Evolutionary conservation across 1,140 invertebrate species (phyloP).

Genomic region (Cryptotermes secundus): DNA sequence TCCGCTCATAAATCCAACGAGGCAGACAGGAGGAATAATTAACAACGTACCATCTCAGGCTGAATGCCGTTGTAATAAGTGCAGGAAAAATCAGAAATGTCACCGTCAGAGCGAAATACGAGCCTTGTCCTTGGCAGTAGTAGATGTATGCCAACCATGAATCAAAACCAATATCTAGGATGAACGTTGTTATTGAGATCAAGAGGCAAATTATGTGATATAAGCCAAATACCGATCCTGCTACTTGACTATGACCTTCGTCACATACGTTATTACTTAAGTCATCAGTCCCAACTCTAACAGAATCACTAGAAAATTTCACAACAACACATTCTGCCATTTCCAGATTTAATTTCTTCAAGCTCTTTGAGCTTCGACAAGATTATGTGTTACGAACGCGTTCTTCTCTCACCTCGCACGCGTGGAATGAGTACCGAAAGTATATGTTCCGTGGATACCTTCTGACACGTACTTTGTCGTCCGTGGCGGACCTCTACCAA

Average conservation of each 20-base stretch:
- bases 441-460: no score
- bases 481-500: no score
- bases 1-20: no score
- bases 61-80: conserved; percentile 49
- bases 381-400: no score
- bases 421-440: no score
- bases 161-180: conserved; percentile 48
- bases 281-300: conserved; percentile 44
- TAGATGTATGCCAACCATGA: conserved; percentile 50
- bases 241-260: conserved; percentile 42
- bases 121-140: conserved; percentile 43
- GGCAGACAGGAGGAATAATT: not conserved
- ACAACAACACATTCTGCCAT: conserved; percentile 42
- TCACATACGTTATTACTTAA: conserved; percentile 40
- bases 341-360: conserved; percentile 6
- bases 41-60: conserved; percentile 49
- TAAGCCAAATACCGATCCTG: conserved; percentile 41
- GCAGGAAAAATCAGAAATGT: conserved; percentile 50
- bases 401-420: no score
- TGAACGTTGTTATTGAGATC: conserved; percentile 49
- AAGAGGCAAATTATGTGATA: conserved; percentile 47
- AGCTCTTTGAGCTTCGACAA: no score
- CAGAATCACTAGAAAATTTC: conserved; percentile 46
- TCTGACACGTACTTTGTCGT: no score
- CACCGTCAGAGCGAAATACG: conserved; percentile 51